Percentiles rank a stretch among this genome's conserved stretches.
These are phyloP conservation scores for Uloborus plumipes DNA, from an alignment of 2,888 invertebrate genomes.

Conservation along the genomic window DNA sequence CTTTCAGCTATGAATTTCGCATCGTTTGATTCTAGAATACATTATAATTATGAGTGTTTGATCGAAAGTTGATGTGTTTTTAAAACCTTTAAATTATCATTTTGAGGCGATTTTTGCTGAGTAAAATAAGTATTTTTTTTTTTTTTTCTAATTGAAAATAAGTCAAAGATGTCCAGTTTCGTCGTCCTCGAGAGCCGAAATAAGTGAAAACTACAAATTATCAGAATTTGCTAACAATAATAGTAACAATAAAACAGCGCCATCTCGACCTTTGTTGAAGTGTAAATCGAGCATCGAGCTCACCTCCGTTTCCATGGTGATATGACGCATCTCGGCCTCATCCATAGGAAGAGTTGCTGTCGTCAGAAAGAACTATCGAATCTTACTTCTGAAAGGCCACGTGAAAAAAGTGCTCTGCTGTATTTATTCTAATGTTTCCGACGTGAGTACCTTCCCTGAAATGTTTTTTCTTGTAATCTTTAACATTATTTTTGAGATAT, in stretches of 20 bases:
- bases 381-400: conserved; percentile 30
- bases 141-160: too few relatives aligned
- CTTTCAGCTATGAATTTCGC: too few relatives aligned
- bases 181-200: background rate
- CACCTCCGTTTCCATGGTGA: conserved; percentile 63
- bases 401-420: conserved; percentile 18
- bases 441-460: background rate
- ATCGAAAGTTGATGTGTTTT: too few relatives aligned
- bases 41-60: too few relatives aligned
- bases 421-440: background rate
- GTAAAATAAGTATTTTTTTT: too few relatives aligned
- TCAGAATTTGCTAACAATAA: background rate
- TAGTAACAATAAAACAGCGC: conserved; percentile 53
- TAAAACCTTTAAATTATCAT: too few relatives aligned
- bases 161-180: background rate
- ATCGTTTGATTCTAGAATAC: too few relatives aligned
- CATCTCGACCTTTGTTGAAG: conserved; percentile 45
- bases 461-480: background rate
- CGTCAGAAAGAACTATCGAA: conserved; percentile 32
- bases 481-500: background rate
- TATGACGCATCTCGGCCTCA: conserved; percentile 63
- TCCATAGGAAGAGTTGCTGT: conserved; percentile 37
- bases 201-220: too few relatives aligned
- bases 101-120: too few relatives aligned
- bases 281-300: conserved; percentile 30